A percentile compares a stretch with the other conserved stretches of the same genome.
These are phyloP conservation scores for Platycheirus albimanus DNA, from an alignment of 2,888 invertebrate genomes.

Conservation along the genomic window DNA sequence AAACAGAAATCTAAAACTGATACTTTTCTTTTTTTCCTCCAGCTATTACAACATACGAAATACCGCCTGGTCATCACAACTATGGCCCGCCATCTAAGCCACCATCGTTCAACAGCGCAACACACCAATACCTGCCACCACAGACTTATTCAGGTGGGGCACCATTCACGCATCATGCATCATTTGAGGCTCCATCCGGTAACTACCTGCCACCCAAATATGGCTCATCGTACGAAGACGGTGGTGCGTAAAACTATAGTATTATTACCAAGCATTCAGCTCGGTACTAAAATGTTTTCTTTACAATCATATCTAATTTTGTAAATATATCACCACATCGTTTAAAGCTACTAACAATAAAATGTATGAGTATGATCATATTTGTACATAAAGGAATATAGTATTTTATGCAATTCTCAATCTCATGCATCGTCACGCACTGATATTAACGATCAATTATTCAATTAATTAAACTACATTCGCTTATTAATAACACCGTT, in stretches of 20 bases:
- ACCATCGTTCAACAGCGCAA: slow-evolving; percentile 80
- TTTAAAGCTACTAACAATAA: slow-evolving; percentile 31
- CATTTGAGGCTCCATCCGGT: slow-evolving; percentile 81
- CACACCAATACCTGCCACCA: slow-evolving; percentile 81
- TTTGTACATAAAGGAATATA: slow-evolving; percentile 37
- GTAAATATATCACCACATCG: slow-evolving; percentile 11
- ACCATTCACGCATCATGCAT: slow-evolving; percentile 80
- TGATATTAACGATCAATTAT: slow-evolving; percentile 48
- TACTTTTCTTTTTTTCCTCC: slow-evolving; percentile 63
- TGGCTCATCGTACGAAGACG: slow-evolving; percentile 78
- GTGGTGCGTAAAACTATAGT: slow-evolving; percentile 79
- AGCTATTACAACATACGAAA: slow-evolving; percentile 82
- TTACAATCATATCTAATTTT: slow-evolving; percentile 16
- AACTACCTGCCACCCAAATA: slow-evolving; percentile 81
- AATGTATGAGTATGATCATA: slow-evolving; percentile 6
- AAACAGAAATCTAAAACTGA: not conserved
- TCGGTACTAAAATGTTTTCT: not conserved
- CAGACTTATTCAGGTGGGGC: slow-evolving; percentile 77
- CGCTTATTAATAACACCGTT: slow-evolving; percentile 29
- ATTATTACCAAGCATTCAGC: not conserved
- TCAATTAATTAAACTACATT: slow-evolving; percentile 64
- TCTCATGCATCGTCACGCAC: slow-evolving; percentile 62
- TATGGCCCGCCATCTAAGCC: slow-evolving; percentile 82
- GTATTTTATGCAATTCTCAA: slow-evolving; percentile 24
- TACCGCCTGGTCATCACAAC: slow-evolving; percentile 79